Percentiles rank a stretch among this genome's conserved stretches.
phyloP scores from a whole-genome alignment of 2,888 invertebrate species.

The Pachliopta kotzebuea region DNA sequence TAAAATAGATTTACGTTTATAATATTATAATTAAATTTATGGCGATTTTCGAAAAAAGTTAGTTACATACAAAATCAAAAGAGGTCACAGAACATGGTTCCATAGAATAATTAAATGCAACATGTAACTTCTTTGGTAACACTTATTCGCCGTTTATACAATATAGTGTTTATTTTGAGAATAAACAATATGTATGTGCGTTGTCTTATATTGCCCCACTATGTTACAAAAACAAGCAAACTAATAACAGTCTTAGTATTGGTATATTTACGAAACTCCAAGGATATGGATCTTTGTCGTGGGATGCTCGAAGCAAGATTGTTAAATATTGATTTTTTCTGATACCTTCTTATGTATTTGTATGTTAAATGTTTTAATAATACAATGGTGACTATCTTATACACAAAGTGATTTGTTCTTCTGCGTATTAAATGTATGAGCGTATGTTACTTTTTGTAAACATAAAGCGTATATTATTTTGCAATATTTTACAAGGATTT shows the following conservation, averaged over 20 bases:
- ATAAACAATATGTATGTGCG: conserved; percentile 11
- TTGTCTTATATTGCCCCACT: conserved; percentile 22
- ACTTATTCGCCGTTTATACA: neutral
- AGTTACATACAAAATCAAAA: too few relatives aligned
- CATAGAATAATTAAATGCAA: conserved; percentile 3
- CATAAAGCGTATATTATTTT: too few relatives aligned
- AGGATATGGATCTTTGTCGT: conserved; percentile 21
- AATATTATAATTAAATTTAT: too few relatives aligned
- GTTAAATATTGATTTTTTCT: conserved; percentile 23
- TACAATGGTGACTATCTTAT: conserved; percentile 12
- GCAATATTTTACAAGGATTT: neutral
- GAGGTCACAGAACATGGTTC: neutral
- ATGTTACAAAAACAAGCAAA: conserved; percentile 24
- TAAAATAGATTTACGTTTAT: too few relatives aligned
- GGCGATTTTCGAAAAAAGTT: neutral
- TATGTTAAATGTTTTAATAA: conserved; percentile 21
- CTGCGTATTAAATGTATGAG: neutral
- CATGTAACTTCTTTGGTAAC: conserved; percentile 15
- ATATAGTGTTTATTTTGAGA: conserved; percentile 23
- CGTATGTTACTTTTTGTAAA: too few relatives aligned
- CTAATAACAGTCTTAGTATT: conserved; percentile 25
- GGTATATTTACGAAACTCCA: conserved; percentile 23
- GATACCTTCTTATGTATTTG: conserved; percentile 12
- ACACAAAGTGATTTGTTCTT: neutral
- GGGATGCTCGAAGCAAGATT: conserved; percentile 12